These are phyloP conservation scores for Stenurella melanura DNA, from an alignment of 2,888 invertebrate species.

Conservation along the genomic window DNA sequence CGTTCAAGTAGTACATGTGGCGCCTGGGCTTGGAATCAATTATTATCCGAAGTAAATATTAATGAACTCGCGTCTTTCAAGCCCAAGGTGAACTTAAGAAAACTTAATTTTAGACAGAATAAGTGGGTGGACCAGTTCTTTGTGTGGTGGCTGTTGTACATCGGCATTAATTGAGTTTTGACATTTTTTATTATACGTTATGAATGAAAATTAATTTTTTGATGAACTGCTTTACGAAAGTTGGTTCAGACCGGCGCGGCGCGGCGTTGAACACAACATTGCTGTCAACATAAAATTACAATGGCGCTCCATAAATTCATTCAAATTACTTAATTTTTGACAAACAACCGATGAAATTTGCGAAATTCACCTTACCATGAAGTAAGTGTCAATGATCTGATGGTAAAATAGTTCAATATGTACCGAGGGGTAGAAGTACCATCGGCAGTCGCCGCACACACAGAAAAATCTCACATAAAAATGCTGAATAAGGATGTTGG, in stretches of 20 bases:
- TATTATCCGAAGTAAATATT: conserved; percentile 27
- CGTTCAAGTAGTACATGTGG: conserved; percentile 14
- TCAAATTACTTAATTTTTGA: neutral
- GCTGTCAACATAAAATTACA: neutral
- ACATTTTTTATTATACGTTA: conserved; percentile 50
- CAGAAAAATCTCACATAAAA: no score
- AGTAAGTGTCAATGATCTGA: neutral
- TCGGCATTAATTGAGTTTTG: conserved; percentile 56
- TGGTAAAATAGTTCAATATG: neutral
- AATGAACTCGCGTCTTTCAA: conserved; percentile 11
- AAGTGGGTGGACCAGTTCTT: conserved; percentile 49
- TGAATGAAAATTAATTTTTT: conserved; percentile 37
- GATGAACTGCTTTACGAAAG: conserved; percentile 22
- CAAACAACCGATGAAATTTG: neutral
- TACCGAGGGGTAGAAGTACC: no score
- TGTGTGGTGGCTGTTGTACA: conserved; percentile 47
- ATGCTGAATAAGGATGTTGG: no score
- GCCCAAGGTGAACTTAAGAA: conserved; percentile 44
- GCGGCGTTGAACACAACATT: neutral
- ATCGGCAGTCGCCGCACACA: no score
- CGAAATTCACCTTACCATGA: neutral
- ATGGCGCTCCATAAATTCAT: neutral
- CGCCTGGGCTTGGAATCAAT: conserved; percentile 13
- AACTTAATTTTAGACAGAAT: conserved; percentile 44
- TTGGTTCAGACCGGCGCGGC: neutral